Conservation (phyloP, 2,888 invertebrate genomes). For the Agonopterix heracliana region DNA sequence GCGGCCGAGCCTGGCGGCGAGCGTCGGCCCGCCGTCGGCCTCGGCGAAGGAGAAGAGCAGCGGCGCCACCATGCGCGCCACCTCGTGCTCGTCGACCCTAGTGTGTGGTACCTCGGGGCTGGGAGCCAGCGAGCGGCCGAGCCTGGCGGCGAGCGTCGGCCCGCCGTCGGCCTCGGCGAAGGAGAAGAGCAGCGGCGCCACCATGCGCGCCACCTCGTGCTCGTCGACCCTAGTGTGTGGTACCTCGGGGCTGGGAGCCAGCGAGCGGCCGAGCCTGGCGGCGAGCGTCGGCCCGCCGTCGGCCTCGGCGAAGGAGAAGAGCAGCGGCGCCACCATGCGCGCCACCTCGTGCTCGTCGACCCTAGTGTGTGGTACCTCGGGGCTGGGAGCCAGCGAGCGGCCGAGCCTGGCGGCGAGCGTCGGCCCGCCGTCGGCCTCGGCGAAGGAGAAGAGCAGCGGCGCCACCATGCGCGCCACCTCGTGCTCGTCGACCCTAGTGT, state of each 20-base stretch:
- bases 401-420: conserved; percentile 88
- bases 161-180: conserved; percentile 93
- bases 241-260: conserved; percentile 70
- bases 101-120: no score
- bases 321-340: conserved; percentile 91
- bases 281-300: conserved; percentile 87
- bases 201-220: conserved; percentile 95
- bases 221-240: no score
- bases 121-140: conserved; percentile 80
- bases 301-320: conserved; percentile 95
- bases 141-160: conserved; percentile 83
- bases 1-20: conserved; percentile 86
- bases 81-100: conserved; percentile 96
- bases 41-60: conserved; percentile 96
- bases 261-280: conserved; percentile 83
- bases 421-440: conserved; percentile 90
- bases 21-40: conserved; percentile 87
- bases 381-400: conserved; percentile 68
- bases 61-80: conserved; percentile 93
- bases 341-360: conserved; percentile 96
- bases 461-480: conserved; percentile 94
- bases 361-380: no score
- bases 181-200: conserved; percentile 94
- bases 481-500: conserved; percentile 95
- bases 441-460: conserved; percentile 95